Conservation (phyloP, 2,888 invertebrate species). For the Blastobasis adustella region DNA sequence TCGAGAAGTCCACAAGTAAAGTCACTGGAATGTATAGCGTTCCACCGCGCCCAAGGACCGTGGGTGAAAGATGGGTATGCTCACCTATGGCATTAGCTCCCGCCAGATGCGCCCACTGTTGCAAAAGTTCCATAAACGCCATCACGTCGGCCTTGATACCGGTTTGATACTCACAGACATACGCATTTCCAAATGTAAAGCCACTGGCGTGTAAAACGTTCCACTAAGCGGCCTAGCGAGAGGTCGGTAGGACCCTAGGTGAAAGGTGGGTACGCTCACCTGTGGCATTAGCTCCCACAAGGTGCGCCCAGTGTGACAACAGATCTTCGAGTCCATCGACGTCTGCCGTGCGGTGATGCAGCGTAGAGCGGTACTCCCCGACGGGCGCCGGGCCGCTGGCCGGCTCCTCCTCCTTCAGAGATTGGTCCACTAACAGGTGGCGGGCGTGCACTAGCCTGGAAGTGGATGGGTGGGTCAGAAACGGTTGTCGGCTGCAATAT, state of each 20-base stretch:
- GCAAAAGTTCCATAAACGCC: too few relatives aligned
- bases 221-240: not conserved
- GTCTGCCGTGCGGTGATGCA: conserved; percentile 79
- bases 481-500: too few relatives aligned
- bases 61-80: too few relatives aligned
- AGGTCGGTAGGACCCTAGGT: not conserved
- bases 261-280: not conserved
- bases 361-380: conserved; percentile 77
- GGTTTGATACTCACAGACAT: too few relatives aligned
- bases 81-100: too few relatives aligned
- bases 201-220: too few relatives aligned
- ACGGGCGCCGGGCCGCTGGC: conserved; percentile 45
- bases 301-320: conserved; percentile 76
- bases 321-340: conserved; percentile 72
- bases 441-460: conserved; percentile 77
- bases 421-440: conserved; percentile 76
- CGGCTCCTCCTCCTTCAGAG: conserved; percentile 46
- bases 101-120: too few relatives aligned
- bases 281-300: conserved; percentile 73
- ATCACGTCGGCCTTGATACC: too few relatives aligned
- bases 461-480: not conserved
- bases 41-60: too few relatives aligned
- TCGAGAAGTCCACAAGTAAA: too few relatives aligned
- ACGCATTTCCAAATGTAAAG: too few relatives aligned
- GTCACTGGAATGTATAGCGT: too few relatives aligned